phyloP scores from a whole-genome alignment of 2,797 vertebrate species.

The Balearica regulorum region DNA sequence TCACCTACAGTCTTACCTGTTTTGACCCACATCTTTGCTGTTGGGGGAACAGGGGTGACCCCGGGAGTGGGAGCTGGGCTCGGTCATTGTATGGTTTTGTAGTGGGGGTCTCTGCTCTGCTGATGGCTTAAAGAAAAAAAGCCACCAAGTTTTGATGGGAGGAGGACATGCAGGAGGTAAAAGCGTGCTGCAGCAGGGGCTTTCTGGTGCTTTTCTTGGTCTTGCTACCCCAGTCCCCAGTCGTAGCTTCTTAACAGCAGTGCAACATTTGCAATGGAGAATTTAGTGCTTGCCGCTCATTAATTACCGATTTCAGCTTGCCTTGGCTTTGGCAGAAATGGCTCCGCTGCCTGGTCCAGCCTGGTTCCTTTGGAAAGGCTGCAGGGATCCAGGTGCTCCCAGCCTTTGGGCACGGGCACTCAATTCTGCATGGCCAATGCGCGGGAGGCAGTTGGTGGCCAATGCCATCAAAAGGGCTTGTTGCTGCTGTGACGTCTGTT shows the following conservation, averaged over 20 bases:
- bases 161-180: accelerated
- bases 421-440: neutral
- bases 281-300: neutral
- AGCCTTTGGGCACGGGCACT: neutral
- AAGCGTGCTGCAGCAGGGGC: neutral
- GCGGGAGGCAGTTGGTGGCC: neutral
- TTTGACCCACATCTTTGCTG: neutral
- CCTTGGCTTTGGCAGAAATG: neutral
- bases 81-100: neutral
- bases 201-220: neutral
- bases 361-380: neutral
- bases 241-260: neutral
- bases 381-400: neutral
- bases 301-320: neutral
- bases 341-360: neutral
- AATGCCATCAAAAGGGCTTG: neutral
- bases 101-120: neutral
- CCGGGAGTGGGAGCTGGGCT: neutral
- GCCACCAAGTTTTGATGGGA: neutral
- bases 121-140: neutral
- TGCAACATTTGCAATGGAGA: neutral
- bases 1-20: neutral
- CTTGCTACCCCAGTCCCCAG: neutral
- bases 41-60: neutral
- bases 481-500: neutral